Percentiles rank a stretch among this genome's conserved stretches.
Evolutionary conservation across 92 coral and sea anemone genomes (phyloP).

Genomic region (Zoanthus solanderi): DNA sequence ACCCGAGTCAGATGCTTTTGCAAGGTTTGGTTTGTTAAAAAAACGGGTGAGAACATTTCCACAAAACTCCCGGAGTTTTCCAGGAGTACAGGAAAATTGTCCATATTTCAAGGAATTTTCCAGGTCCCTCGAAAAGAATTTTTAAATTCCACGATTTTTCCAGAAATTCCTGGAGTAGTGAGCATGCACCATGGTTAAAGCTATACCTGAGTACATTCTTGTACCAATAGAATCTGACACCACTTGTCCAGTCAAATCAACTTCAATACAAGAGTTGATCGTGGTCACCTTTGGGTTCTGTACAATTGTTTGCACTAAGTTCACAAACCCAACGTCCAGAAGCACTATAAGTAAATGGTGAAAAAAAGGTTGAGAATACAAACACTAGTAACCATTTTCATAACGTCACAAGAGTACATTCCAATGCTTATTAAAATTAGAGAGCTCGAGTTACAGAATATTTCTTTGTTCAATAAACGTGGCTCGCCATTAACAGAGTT

Average conservation of each 20-base stretch:
- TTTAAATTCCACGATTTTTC: too few species aligned
- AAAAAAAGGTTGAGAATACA: neutral
- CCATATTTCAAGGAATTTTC: too few species aligned
- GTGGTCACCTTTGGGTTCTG: constrained; percentile 93
- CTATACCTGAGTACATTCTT: constrained; percentile 87
- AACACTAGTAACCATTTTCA: neutral
- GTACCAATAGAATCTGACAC: constrained; percentile 98
- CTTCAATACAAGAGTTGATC: constrained; percentile 95
- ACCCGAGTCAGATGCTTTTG: too few species aligned
- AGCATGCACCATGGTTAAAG: neutral
- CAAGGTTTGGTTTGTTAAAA: too few species aligned
- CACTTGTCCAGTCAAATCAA: constrained; percentile 96
- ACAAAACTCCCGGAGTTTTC: too few species aligned
- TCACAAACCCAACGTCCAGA: constrained; percentile 94
- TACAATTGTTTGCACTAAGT: constrained; percentile 73
- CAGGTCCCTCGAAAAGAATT: too few species aligned
- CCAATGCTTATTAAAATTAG: neutral
- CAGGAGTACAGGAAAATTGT: too few species aligned
- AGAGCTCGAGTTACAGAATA: too few species aligned
- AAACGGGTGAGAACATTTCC: too few species aligned
- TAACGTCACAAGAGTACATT: neutral
- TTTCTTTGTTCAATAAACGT: too few species aligned
- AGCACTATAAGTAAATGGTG: constrained; percentile 63
- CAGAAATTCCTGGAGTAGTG: neutral
- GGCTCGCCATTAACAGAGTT: too few species aligned